Base-by-base conservation (phyloP, 2,888 invertebrate species). In the Dinocampus coccinellae region DNA sequence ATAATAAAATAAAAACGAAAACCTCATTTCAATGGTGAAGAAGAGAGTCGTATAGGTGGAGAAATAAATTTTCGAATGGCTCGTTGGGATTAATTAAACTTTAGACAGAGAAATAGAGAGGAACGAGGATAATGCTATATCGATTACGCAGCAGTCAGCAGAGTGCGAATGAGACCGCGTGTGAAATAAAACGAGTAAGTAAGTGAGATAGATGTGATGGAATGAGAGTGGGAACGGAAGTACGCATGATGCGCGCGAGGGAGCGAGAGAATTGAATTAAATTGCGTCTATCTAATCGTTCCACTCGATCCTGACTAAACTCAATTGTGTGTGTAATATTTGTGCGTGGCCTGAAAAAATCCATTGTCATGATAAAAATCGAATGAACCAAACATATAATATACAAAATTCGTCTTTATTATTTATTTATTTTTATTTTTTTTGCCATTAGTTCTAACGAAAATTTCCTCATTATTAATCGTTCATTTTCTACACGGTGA, bases 271-370 rank as follows among this genome's bases (percentile, higher is more conserved):
- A 70, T 70, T 70, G 61, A 66, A 70, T 70, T 58, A 61, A 70
- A 70, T 70, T 34, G 66, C 61, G 70, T 70, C 61, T 66, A 66
- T 66, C 70, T 70, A 66, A 66, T 70, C 53, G 70, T 24, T 58
- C n/a, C 66, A 66, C 57, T 57, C 57, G 24, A 66, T 66, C 57
- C 64, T 34, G 16, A 20, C 20, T 22, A 47, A 11, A 62, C 52
- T 53, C 53, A 64, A 64, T 64, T 64, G 34, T 64, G 52, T 52
- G 64, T 64, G 64, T 55, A 26, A 22, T 55, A 53, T 34, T 52
- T 34, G 52, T 53, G 29, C 22, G 52, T 10, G 33, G 52, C 9
- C 64, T 64, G 64, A 53, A 53, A 64, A 64, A 64, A 64, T 53
- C 53, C 64, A 64, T 52, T 53, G 52, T 22, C 53, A 22, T 34